Base-by-base conservation (phyloP, 2,888 invertebrate species). In the Pteria penguin region DNA sequence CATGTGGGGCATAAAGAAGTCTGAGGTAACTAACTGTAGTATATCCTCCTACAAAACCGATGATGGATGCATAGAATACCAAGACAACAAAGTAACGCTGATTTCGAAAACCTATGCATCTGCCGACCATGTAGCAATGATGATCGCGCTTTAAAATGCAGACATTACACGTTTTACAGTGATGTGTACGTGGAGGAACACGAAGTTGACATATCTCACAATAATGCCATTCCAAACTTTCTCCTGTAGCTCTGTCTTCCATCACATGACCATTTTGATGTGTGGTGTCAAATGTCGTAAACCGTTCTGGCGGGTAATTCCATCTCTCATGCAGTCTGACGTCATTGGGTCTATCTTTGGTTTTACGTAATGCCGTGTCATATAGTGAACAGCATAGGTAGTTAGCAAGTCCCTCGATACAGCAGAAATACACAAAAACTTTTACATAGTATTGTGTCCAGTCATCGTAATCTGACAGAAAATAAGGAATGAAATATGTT, bases 131-230 rank as follows among this genome's bases (percentile, higher is more conserved):
- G 63, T 81, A 88, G 65, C 90, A 90, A 74, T 90, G 90, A 76
- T 90, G 90, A 75, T 90, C 90, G 1, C 90, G 78, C 65, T 89
- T 88, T 24, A 90, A 73, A n/a, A 89, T 87, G 77, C 90, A 90
- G 27, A 62, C 78, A 55, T 83, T 69, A 78, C 90, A 90, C 4
- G 83, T 77, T 11, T 81, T 78, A 68, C 90, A 90, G 73, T 89
- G 89, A 71, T 88, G 86, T 5, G 87, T 72, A 5, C 89, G 78
- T 2, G 89, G 89, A 1, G 89, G 89, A 0, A 80, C 75, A 45
- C 81, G 74, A 75, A 84, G 75, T 29, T 82, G 58, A 75, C 89
- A 89, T 18, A 65, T 62, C 4, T 79, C 68, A 70, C 89, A 89
- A 67, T 75, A 86, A 22, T 80, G 75, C 86, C 87, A 87, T 11